A percentile compares a stretch with the other conserved stretches of the same genome.
phyloP scores from a whole-genome alignment of 2,888 invertebrate species.

The Pseudanteris insignis region DNA sequence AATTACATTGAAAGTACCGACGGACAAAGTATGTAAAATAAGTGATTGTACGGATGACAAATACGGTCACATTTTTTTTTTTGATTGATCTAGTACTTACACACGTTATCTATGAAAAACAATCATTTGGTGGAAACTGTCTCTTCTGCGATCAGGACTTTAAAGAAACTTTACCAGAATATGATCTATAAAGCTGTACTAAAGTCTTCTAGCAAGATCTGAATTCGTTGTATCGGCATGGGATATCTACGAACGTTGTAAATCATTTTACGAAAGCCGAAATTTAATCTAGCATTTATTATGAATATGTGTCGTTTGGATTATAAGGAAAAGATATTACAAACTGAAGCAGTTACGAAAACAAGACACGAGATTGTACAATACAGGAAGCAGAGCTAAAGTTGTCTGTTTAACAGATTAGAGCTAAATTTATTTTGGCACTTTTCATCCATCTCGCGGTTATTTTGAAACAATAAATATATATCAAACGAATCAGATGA shows the following conservation, averaged over 20 bases:
- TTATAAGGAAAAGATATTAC: constrained; percentile 18
- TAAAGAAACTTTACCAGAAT: no score
- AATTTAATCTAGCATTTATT: constrained; percentile 34
- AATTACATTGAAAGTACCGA: no score
- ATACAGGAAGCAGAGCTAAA: constrained; percentile 26
- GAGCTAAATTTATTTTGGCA: constrained; percentile 39
- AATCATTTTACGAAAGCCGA: constrained; percentile 21
- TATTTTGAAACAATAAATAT: no score
- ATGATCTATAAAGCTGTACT: no score
- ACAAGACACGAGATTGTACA: constrained; percentile 32
- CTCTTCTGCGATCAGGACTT: no score
- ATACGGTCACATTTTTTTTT: no score
- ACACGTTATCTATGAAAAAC: no score
- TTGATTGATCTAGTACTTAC: no score
- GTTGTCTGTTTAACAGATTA: constrained; percentile 42
- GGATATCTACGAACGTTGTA: constrained; percentile 19
- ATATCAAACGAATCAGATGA: no score
- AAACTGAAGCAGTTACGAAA: constrained; percentile 17
- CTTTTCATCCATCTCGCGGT: constrained; percentile 30
- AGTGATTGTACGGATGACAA: no score
- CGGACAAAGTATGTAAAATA: no score
- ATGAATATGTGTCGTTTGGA: constrained; percentile 34
- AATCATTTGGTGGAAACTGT: neutral
- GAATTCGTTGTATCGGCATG: constrained; percentile 6
- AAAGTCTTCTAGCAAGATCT: no score